Evolutionary conservation across 2,888 invertebrate genomes (phyloP).

Genomic region (Blera fallax): DNA sequence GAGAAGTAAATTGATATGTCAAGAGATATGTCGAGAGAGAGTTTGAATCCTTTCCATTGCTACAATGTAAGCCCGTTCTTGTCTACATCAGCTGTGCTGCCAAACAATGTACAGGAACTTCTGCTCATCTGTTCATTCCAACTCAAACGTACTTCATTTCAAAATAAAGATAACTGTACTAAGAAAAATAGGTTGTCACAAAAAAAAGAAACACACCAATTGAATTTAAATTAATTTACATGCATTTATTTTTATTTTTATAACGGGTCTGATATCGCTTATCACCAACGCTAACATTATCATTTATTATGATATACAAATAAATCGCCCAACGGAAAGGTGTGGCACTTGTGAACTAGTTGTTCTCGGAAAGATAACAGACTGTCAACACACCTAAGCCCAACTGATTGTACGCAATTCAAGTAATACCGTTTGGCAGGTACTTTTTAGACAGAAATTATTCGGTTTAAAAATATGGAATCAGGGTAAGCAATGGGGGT

Average conservation of each 20-base stretch:
- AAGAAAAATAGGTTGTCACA: background rate
- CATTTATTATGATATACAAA: constrained; percentile 7
- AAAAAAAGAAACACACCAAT: constrained; percentile 21
- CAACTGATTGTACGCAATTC: constrained; percentile 2
- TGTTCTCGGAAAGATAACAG: constrained; percentile 39
- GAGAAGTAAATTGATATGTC: too few relatives aligned
- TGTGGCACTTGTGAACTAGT: constrained; percentile 28
- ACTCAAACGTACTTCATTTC: background rate
- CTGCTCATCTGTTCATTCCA: too few relatives aligned
- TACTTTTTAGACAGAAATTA: background rate
- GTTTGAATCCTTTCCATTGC: too few relatives aligned
- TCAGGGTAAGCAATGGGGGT: too few relatives aligned
- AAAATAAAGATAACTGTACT: constrained; percentile 5
- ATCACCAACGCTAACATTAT: constrained; percentile 18
- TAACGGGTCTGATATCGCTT: background rate
- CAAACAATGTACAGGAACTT: too few relatives aligned
- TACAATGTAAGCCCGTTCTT: too few relatives aligned
- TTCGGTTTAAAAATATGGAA: too few relatives aligned
- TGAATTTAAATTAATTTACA: constrained; percentile 38
- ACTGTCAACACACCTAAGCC: constrained; percentile 19
- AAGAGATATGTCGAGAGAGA: too few relatives aligned
- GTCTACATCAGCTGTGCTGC: too few relatives aligned
- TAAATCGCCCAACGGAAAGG: constrained; percentile 8
- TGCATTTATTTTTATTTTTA: constrained; percentile 5
- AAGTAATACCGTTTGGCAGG: background rate